Evolutionary conservation across 2,888 invertebrate species (phyloP).

Genomic region (Dolichopus griseipennis): DNA sequence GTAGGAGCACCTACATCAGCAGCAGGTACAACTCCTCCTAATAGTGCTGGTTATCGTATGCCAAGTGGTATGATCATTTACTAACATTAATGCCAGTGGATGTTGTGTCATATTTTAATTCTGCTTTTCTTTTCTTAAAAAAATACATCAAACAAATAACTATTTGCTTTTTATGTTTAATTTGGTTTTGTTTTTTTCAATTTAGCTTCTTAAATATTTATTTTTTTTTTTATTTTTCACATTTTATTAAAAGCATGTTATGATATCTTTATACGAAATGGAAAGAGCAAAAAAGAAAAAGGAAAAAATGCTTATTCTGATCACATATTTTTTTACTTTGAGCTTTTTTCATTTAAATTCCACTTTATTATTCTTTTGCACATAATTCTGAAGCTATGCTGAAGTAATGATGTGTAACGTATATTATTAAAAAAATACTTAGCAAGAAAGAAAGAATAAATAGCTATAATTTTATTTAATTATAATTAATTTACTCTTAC

Average conservation of each 20-base stretch:
- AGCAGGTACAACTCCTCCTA: not conserved
- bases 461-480: too few relatives aligned
- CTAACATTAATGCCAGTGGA: not conserved
- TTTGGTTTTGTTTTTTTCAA: not conserved
- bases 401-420: not conserved
- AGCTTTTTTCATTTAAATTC: not conserved
- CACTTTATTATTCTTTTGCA: not conserved
- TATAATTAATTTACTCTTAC: too few relatives aligned
- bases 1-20: not conserved
- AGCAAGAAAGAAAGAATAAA: too few relatives aligned
- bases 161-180: not conserved
- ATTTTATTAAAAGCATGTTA: too few relatives aligned
- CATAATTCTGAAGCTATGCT: constrained; percentile 1
- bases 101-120: not conserved
- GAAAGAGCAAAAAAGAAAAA: too few relatives aligned
- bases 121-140: not conserved
- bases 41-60: constrained; percentile 1
- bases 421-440: too few relatives aligned
- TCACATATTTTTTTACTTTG: not conserved
- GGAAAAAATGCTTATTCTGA: too few relatives aligned
- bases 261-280: too few relatives aligned
- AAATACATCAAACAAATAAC: too few relatives aligned
- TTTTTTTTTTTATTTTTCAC: not conserved
- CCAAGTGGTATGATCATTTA: constrained; percentile 6
- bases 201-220: not conserved